These are phyloP conservation scores for Bhutanitis thaidina DNA, from an alignment of 2,888 invertebrate species.

Conservation along the genomic window DNA sequence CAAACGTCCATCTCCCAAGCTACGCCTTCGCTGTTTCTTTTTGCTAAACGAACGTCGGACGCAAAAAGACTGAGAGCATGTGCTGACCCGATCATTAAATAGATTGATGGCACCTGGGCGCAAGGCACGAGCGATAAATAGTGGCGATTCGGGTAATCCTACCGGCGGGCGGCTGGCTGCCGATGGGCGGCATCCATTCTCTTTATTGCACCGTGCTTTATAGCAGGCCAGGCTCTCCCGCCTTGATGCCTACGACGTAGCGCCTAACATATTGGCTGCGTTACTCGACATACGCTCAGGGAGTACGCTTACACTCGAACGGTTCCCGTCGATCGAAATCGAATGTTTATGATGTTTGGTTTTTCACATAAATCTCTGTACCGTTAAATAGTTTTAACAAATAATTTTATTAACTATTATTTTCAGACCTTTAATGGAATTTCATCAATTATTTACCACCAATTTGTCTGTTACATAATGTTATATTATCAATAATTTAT, in stretches of 20 bases:
- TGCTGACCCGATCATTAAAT: conserved; percentile 80
- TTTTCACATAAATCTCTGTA: background rate
- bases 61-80: conserved; percentile 73
- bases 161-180: conserved; percentile 64
- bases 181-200: conserved; percentile 79
- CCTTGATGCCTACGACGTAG: conserved; percentile 66
- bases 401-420: no score
- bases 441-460: no score
- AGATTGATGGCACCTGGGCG: conserved; percentile 80
- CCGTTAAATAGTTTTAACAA: background rate
- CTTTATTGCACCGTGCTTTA: conserved; percentile 79
- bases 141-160: conserved; percentile 79
- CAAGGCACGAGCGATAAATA: conserved; percentile 78
- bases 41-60: conserved; percentile 53
- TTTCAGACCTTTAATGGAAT: no score
- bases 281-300: conserved; percentile 32
- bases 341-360: background rate
- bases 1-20: conserved; percentile 73
- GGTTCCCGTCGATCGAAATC: background rate
- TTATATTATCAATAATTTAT: no score
- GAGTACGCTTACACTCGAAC: conserved; percentile 2
- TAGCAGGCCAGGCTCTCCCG: conserved; percentile 60
- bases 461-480: no score
- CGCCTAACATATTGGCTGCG: conserved; percentile 64
- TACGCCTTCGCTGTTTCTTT: conserved; percentile 57